Base-by-base conservation (phyloP, 64 coral and sea anemone genomes). In the Porites australiensis region DNA sequence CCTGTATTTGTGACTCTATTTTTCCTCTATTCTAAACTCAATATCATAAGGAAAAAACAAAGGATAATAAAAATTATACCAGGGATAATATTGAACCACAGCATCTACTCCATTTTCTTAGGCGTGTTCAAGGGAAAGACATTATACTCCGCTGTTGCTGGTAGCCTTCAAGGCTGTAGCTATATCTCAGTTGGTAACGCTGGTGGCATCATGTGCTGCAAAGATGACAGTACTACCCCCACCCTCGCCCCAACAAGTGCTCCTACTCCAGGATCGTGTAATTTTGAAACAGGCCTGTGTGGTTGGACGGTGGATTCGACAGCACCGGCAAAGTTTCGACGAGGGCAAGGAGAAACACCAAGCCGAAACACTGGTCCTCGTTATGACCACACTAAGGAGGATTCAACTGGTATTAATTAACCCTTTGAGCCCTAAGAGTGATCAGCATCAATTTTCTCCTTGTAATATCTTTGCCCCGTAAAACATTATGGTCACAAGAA, bases 171-270 rank as follows among this genome's bases (percentile, higher is more conserved):
- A 72, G 95, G 95, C 13, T 97, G 95, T 46, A 74, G 75, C 6
- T 97, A 91, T 55, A 94, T 97, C 13, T 79, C 52, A 49, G 3
- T 20, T 3, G 44, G 3, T 5, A 97, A 94, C 21, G 92, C 92
- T 57, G 95, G 95, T 84, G 95, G 95, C 63, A 75, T 97, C 7
- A 97, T 97, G 95, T 97, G 95, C 49, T 97, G 95, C 58, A 97
- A 93, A 64, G 82, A 93, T 37, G 91, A 93, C 73, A 55, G 27
- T 69, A 93, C 82, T 6, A 93, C 91, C 83, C 91, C 91, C 2
- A 93, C 91, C 13, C 7, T 68, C 44, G 20, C 91, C 54, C 91
- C 91, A 20, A 87, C 91, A 12, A 69, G 18, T 50, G 43, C 73
- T 14, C 95, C 95, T 13, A 90, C 88, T 19, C 21, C 75, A 52